These are phyloP conservation scores for Stramonita haemastoma DNA, from an alignment of 2,888 invertebrate genomes.

Conservation along the genomic window DNA sequence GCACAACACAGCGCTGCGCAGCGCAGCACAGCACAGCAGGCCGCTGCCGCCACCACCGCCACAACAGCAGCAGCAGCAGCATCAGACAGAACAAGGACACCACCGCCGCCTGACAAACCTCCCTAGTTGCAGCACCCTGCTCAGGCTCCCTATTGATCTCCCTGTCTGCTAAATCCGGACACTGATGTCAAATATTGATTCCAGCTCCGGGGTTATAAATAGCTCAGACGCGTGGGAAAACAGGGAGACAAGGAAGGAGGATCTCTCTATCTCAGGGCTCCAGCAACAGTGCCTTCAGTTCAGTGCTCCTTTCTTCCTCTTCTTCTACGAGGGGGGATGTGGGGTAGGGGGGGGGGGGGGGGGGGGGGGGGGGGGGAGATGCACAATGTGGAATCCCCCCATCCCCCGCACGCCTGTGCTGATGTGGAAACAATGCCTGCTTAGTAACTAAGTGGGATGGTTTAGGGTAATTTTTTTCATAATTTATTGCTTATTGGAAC, in stretches of 20 bases:
- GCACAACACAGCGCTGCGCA: neutral
- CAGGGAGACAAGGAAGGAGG: neutral
- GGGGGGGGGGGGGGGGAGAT: too few species aligned
- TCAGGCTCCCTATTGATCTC: conserved; percentile 14
- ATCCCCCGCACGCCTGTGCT: too few species aligned
- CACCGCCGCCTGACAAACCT: neutral
- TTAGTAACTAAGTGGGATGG: too few species aligned
- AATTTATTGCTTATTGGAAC: too few species aligned
- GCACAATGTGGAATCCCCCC: too few species aligned
- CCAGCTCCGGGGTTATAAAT: conserved; percentile 3
- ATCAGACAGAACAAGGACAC: neutral
- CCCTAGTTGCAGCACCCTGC: neutral
- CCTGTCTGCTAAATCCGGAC: conserved; percentile 26
- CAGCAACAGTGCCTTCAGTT: neutral
- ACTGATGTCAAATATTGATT: conserved; percentile 43
- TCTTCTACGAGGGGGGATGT: too few species aligned
- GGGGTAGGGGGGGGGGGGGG: too few species aligned
- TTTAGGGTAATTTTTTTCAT: too few species aligned
- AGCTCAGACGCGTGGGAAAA: conserved; percentile 40
- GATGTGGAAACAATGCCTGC: too few species aligned
- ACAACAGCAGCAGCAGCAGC: neutral
- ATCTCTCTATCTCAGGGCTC: neutral
- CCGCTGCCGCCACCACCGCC: too few species aligned
- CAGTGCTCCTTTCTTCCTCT: neutral
- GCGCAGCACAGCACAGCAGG: neutral